Percentiles rank a stretch among this genome's conserved stretches.
Conservation (phyloP, 2,797 vertebrate species). For the Prionace glauca region DNA sequence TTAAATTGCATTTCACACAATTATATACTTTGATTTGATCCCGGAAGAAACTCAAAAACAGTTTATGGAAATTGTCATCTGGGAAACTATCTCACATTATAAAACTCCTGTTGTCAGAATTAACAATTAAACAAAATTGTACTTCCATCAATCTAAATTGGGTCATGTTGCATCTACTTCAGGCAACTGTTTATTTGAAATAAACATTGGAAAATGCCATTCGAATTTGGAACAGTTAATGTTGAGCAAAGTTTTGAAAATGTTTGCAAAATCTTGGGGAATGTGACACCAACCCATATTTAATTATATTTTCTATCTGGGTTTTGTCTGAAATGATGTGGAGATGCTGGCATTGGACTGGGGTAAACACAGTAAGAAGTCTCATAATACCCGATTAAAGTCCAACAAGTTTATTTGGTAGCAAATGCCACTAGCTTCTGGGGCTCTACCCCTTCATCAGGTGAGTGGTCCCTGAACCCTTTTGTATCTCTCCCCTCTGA, state of each 20-base stretch:
- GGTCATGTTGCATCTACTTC: neutral
- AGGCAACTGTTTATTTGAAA: neutral
- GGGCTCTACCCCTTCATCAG: no score
- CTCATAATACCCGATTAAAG: no score
- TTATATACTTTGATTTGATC: neutral
- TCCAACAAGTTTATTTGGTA: no score
- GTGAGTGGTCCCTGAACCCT: no score
- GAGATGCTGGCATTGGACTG: no score
- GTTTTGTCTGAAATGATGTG: neutral
- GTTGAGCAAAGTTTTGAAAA: slow-evolving; percentile 11
- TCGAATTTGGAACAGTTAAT: slow-evolving; percentile 29
- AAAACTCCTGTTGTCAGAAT: neutral
- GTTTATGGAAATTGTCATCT: neutral
- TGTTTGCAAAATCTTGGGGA: neutral
- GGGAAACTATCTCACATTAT: neutral
- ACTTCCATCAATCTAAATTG: neutral
- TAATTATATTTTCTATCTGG: neutral
- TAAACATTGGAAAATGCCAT: neutral
- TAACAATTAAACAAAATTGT: neutral
- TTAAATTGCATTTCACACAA: neutral
- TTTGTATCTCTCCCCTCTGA: no score
- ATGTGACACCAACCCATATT: slow-evolving; percentile 31
- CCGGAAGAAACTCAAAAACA: neutral
- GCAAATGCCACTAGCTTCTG: no score
- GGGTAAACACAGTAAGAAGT: no score